Evolutionary conservation across 2,113 vertebrate genomes (phyloP).

Genomic region (Pyrgilauda ruficollis): DNA sequence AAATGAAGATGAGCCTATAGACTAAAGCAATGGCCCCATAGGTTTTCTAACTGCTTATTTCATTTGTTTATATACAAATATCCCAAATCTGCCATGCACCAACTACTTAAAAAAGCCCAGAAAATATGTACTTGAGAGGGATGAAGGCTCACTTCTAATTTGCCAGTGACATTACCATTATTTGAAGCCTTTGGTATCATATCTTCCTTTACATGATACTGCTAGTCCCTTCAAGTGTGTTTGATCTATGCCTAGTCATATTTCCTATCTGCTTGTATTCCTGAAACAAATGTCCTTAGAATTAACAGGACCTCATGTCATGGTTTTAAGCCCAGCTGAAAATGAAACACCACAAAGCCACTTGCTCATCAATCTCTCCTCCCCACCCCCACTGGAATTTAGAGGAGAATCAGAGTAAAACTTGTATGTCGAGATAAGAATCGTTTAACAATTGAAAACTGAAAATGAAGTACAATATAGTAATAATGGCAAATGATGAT

Average conservation of each 20-base stretch:
- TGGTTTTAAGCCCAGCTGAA: neutral
- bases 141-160: neutral
- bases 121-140: neutral
- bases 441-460: neutral
- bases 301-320: neutral
- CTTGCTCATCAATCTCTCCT: neutral
- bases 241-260: neutral
- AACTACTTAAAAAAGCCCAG: neutral
- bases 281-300: neutral
- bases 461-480: neutral
- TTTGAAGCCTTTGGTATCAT: neutral
- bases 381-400: accelerated
- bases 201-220: neutral
- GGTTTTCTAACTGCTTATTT: neutral
- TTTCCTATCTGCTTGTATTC: neutral
- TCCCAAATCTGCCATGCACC: neutral
- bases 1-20: neutral
- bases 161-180: neutral
- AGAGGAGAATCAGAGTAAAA: neutral
- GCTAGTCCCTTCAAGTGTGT: neutral
- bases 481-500: neutral
- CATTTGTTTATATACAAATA: neutral
- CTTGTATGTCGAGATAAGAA: accelerated
- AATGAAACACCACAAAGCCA: neutral
- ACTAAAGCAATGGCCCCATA: neutral